These are phyloP conservation scores for Heliconius melpomene DNA, from an alignment of 1,140 invertebrate species.

Conservation along the genomic window DNA sequence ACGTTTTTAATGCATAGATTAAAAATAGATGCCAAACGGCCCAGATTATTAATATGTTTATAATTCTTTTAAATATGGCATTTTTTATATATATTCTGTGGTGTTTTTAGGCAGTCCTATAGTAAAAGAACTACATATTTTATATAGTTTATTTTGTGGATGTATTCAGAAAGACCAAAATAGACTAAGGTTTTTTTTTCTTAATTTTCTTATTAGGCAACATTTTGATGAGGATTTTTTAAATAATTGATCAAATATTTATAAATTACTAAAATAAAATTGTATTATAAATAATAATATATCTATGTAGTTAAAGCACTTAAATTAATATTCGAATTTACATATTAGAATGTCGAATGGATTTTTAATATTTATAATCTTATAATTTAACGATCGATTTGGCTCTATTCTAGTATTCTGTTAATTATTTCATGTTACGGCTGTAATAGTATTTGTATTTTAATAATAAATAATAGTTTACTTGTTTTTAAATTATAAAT, in stretches of 20 bases:
- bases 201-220: neutral
- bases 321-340: conserved; percentile 39
- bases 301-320: conserved; percentile 38
- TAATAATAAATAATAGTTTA: neutral
- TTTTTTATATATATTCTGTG: neutral
- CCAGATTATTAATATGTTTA: conserved; percentile 14
- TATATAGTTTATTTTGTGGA: too few relatives aligned
- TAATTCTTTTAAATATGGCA: neutral
- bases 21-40: conserved; percentile 32
- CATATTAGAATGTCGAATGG: conserved; percentile 23
- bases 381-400: neutral
- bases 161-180: conserved; percentile 4
- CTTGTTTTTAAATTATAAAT: too few relatives aligned
- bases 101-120: neutral
- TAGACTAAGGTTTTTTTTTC: neutral
- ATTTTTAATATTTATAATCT: conserved; percentile 4
- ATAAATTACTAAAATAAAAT: conserved; percentile 14
- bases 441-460: neutral
- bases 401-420: neutral
- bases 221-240: neutral
- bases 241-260: neutral
- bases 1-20: conserved; percentile 38
- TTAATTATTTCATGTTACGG: neutral
- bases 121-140: too few relatives aligned
- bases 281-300: conserved; percentile 32